These are phyloP conservation scores for Gerris buenoi DNA, from an alignment of 1,140 invertebrate species.

Conservation along the genomic window DNA sequence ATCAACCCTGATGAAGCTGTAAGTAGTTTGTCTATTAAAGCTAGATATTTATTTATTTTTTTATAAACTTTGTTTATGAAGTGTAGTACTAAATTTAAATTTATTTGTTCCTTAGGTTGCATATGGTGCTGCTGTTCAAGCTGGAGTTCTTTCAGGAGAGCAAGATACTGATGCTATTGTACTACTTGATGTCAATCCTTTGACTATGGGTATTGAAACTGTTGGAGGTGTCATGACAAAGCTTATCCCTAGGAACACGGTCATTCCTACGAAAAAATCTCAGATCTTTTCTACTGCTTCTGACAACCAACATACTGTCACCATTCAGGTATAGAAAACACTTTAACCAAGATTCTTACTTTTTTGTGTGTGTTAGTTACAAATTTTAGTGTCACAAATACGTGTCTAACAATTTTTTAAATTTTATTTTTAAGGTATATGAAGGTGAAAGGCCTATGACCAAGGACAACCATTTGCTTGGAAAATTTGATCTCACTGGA, in stretches of 20 bases:
- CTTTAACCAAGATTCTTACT: too few species aligned
- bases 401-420: not conserved
- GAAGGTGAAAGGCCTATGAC: slow-evolving; percentile 99
- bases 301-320: slow-evolving; percentile 97
- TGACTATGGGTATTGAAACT: slow-evolving; percentile 98
- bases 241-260: slow-evolving; percentile 91
- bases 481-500: slow-evolving; percentile 96
- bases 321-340: slow-evolving; percentile 85
- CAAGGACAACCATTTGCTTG: slow-evolving; percentile 94
- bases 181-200: slow-evolving; percentile 90
- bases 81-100: too few species aligned
- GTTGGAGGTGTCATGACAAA: slow-evolving; percentile 99
- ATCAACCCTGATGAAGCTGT: slow-evolving; percentile 97
- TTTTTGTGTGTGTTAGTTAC: too few species aligned
- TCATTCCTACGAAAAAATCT: slow-evolving; percentile 99
- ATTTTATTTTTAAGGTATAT: slow-evolving; percentile 56
- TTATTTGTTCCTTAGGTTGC: slow-evolving; percentile 39
- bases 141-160: slow-evolving; percentile 77
- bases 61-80: not conserved
- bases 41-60: not conserved
- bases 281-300: slow-evolving; percentile 98
- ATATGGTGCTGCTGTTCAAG: slow-evolving; percentile 97
- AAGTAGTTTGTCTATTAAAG: too few species aligned
- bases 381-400: not conserved
- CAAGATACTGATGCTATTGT: slow-evolving; percentile 93